Percentiles rank a stretch among this genome's conserved stretches.
Evolutionary conservation across 2,797 vertebrate species (phyloP).

Genomic region (Poliocrania exsul): DNA sequence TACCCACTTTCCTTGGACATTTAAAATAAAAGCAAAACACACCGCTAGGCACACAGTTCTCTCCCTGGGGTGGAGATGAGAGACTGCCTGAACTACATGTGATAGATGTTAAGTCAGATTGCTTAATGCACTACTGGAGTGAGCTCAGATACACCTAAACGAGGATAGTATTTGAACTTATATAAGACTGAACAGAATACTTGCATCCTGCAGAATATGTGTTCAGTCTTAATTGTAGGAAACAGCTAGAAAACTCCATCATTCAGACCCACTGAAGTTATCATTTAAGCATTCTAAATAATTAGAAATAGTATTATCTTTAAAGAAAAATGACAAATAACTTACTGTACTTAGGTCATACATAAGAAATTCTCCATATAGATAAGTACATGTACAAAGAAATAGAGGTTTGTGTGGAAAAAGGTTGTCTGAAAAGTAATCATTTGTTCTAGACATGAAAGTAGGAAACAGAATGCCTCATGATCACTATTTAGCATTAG

Average conservation of each 20-base stretch:
- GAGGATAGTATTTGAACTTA: not conserved
- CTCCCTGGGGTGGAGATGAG: slow-evolving; percentile 61
- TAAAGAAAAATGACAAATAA: not conserved
- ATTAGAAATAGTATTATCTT: not conserved
- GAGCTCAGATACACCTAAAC: slow-evolving; percentile 31
- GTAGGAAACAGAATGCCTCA: not conserved
- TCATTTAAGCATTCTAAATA: not conserved
- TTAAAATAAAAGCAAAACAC: slow-evolving; percentile 60
- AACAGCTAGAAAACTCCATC: not conserved
- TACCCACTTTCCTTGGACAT: slow-evolving; percentile 46
- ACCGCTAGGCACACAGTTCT: slow-evolving; percentile 47
- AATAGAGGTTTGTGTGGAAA: not conserved
- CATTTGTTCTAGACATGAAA: not conserved
- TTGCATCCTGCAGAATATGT: not conserved
- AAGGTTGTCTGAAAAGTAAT: not conserved
- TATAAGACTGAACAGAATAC: not conserved
- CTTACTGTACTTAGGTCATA: not conserved
- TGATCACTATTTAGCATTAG: not conserved
- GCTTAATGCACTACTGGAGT: slow-evolving; percentile 50
- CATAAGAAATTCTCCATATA: not conserved
- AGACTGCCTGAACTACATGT: not conserved
- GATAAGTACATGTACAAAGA: not conserved
- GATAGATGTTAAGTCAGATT: slow-evolving; percentile 57
- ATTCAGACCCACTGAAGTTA: not conserved
- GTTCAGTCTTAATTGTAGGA: not conserved